phyloP scores from a whole-genome alignment of 1,140 invertebrate genomes.

The Argopecten irradians region DNA sequence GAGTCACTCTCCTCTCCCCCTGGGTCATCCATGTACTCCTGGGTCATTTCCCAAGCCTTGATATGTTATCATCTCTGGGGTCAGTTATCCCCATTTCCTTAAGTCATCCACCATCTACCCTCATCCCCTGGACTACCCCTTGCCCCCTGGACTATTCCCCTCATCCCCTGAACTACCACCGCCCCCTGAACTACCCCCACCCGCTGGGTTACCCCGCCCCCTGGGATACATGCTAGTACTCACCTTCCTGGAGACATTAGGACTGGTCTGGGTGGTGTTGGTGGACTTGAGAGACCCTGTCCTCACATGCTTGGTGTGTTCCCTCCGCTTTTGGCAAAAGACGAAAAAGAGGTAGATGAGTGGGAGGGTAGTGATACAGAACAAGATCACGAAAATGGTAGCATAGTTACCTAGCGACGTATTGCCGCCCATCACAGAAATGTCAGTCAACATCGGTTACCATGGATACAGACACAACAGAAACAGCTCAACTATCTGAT shows the following conservation, averaged over 20 bases:
- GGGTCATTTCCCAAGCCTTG: too few species aligned
- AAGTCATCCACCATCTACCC: too few species aligned
- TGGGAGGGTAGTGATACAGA: constrained; percentile 29
- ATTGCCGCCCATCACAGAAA: constrained; percentile 33
- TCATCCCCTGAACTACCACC: neutral
- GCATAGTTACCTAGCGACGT: neutral
- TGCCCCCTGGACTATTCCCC: too few species aligned
- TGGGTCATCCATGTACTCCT: too few species aligned
- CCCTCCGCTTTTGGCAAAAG: constrained; percentile 65
- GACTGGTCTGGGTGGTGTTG: constrained; percentile 63
- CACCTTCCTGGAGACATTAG: constrained; percentile 64
- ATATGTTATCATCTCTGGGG: too few species aligned
- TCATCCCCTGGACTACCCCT: too few species aligned
- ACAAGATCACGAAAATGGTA: neutral
- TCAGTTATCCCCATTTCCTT: too few species aligned
- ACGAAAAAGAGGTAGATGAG: constrained; percentile 52
- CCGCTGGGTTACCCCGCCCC: neutral
- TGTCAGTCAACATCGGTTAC: constrained; percentile 9
- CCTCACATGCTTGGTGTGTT: constrained; percentile 61
- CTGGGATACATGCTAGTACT: constrained; percentile 19
- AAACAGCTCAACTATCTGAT: neutral
- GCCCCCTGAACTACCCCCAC: neutral
- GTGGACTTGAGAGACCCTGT: constrained; percentile 62
- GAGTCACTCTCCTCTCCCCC: too few species aligned
- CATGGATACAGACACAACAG: neutral